Percentiles rank a stretch among this genome's conserved stretches.
Evolutionary conservation across 1,140 invertebrate genomes (phyloP).

Genomic region (Phymorhynchus buccinoides): DNA sequence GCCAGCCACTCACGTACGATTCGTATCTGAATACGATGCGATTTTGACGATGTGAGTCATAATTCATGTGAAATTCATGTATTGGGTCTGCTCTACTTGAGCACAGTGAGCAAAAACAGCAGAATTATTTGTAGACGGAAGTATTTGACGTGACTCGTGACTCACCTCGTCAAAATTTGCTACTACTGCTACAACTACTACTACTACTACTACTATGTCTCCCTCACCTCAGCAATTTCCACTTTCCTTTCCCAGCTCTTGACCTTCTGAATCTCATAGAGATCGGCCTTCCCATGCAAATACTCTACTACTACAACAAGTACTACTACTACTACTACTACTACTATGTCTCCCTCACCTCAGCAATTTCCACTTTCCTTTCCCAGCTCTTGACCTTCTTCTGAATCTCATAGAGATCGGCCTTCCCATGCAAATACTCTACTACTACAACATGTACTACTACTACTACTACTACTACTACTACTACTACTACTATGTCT

Average conservation of each 20-base stretch:
- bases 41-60: too few relatives aligned
- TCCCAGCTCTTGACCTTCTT: constrained; percentile 74
- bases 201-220: not conserved
- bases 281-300: constrained; percentile 70
- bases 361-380: constrained; percentile 74
- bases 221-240: constrained; percentile 72
- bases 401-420: constrained; percentile 70
- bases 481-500: too few relatives aligned
- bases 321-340: not conserved
- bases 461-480: too few relatives aligned
- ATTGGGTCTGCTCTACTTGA: too few relatives aligned
- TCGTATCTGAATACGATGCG: too few relatives aligned
- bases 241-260: constrained; percentile 74
- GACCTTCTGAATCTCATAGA: constrained; percentile 72
- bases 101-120: too few relatives aligned
- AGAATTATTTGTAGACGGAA: too few relatives aligned
- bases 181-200: not conserved
- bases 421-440: constrained; percentile 72
- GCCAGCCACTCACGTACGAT: too few relatives aligned
- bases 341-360: constrained; percentile 56
- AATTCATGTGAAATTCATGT: too few relatives aligned
- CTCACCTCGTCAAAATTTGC: too few relatives aligned
- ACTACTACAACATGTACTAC: too few relatives aligned
- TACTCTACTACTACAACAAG: constrained; percentile 69
- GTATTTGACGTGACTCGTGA: too few relatives aligned